phyloP scores from a whole-genome alignment of 2,113 vertebrate species.

The Nasalis larvatus region DNA sequence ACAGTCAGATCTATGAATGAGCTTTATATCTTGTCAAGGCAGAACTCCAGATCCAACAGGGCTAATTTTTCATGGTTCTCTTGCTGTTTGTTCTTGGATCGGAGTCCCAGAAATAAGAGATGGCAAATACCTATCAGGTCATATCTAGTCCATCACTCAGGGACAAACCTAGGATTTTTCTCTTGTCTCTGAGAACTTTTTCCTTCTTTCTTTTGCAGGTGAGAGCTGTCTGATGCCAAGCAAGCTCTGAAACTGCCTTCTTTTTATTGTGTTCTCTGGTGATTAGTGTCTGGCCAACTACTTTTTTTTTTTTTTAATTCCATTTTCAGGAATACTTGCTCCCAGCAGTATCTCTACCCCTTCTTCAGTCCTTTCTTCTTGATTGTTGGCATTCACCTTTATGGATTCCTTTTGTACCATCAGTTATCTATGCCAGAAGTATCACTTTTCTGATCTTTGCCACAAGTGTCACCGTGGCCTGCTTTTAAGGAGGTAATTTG shows the following conservation, averaged over 20 bases:
- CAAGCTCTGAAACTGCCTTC: slow-evolving; percentile 53
- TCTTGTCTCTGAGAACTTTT: slow-evolving; percentile 55
- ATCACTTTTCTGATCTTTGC: slow-evolving; percentile 38
- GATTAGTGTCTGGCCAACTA: slow-evolving; percentile 43
- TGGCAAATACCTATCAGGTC: not conserved
- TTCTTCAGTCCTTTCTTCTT: slow-evolving; percentile 51
- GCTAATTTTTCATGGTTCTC: slow-evolving; percentile 70
- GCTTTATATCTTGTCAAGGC: slow-evolving; percentile 72
- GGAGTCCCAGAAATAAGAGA: slow-evolving; percentile 52
- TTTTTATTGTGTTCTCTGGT: slow-evolving; percentile 54
- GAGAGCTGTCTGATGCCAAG: slow-evolving; percentile 46
- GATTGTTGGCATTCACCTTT: not conserved
- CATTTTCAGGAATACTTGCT: slow-evolving; percentile 46
- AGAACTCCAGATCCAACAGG: slow-evolving; percentile 68
- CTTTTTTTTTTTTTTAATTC: slow-evolving; percentile 53
- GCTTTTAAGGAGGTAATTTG: not conserved
- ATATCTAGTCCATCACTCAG: slow-evolving; percentile 13
- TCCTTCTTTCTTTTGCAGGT: slow-evolving; percentile 47
- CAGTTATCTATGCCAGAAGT: not conserved
- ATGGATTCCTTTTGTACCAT: slow-evolving; percentile 27
- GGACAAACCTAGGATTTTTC: slow-evolving; percentile 45
- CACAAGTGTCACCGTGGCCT: not conserved
- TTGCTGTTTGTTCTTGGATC: slow-evolving; percentile 43
- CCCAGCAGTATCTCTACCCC: not conserved
- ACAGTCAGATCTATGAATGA: slow-evolving; percentile 75